These are phyloP conservation scores for Zaprionus camerounensis DNA, from an alignment of 1,140 invertebrate species.

Conservation along the genomic window DNA sequence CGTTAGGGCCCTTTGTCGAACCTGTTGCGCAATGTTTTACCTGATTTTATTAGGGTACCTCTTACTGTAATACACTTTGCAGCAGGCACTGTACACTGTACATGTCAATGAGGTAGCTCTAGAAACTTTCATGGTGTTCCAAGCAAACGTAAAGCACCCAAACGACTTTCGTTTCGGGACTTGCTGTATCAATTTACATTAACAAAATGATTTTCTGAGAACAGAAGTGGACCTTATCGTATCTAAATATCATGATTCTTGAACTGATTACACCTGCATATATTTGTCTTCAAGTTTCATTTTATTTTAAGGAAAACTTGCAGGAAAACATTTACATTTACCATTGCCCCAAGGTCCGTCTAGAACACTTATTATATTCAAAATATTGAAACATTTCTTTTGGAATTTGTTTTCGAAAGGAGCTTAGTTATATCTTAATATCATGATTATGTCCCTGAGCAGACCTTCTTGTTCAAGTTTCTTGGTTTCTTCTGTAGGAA, in stretches of 20 bases:
- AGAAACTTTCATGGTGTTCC: not conserved
- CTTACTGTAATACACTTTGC: constrained; percentile 49
- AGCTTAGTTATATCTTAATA: not conserved
- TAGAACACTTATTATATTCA: too few species aligned
- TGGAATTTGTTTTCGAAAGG: not conserved
- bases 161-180: not conserved
- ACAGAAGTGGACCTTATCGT: not conserved
- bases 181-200: not conserved
- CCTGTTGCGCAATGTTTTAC: constrained; percentile 69
- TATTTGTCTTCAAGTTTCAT: too few species aligned
- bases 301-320: too few species aligned
- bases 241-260: too few species aligned
- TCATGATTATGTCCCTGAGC: too few species aligned
- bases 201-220: not conserved
- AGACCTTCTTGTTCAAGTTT: not conserved
- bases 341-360: too few species aligned
- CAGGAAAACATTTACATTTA: too few species aligned
- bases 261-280: too few species aligned
- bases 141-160: not conserved
- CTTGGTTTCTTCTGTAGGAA: not conserved
- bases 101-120: constrained; percentile 50
- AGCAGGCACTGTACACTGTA: constrained; percentile 25
- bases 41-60: constrained; percentile 65
- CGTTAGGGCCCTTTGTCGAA: constrained; percentile 34
- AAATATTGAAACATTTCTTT: too few species aligned